Percentiles rank a stretch among this genome's conserved stretches.
These are phyloP conservation scores for Pheosia tremula DNA, from an alignment of 2,888 invertebrate species.

Conservation along the genomic window DNA sequence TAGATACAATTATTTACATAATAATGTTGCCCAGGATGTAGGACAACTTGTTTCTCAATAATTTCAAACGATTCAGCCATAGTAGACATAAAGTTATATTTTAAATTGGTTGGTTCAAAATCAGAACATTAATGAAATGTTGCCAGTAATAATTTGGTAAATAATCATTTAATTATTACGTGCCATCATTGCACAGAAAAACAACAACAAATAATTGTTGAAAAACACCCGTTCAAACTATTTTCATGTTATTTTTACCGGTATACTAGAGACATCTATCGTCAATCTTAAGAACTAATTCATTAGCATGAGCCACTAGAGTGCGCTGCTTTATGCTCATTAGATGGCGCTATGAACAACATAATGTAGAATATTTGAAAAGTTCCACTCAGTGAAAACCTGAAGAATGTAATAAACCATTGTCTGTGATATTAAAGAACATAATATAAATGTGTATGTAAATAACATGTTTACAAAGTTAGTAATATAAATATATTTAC, in stretches of 20 bases:
- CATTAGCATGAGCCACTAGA: not conserved
- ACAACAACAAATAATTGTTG: not conserved
- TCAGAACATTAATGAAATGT: too few species aligned
- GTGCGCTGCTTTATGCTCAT: constrained; percentile 14
- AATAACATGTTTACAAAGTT: constrained; percentile 1
- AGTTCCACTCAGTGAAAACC: not conserved
- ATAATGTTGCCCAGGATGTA: too few species aligned
- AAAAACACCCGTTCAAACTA: too few species aligned
- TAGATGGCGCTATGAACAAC: constrained; percentile 31
- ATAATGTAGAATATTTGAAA: not conserved
- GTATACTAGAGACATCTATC: not conserved
- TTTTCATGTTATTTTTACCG: not conserved
- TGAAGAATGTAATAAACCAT: constrained; percentile 23
- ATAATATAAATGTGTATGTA: not conserved
- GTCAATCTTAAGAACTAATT: not conserved
- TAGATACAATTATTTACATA: too few species aligned
- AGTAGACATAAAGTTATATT: too few species aligned
- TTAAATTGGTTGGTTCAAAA: too few species aligned
- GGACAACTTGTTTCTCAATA: too few species aligned
- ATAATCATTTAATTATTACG: too few species aligned
- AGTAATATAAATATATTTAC: too few species aligned
- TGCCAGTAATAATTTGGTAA: too few species aligned
- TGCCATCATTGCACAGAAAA: too few species aligned
- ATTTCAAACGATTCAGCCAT: too few species aligned
- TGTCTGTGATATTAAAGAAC: constrained; percentile 30